phyloP scores from a whole-genome alignment of 2,113 vertebrate genomes.

The Cisticola juncidis region DNA sequence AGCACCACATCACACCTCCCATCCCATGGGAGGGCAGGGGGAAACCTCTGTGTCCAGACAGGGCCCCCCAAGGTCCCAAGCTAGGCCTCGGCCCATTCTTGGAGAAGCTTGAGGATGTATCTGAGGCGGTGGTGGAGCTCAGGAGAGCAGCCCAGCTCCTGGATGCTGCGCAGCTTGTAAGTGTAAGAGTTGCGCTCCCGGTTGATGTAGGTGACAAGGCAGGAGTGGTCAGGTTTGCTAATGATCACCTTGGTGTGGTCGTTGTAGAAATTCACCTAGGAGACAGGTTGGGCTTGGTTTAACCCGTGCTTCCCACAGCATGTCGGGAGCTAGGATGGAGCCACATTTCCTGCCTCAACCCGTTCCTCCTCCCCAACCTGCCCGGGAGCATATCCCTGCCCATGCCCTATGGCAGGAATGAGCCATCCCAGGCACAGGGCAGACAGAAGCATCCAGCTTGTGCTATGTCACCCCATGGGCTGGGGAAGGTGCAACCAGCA shows the following conservation, averaged over 20 bases:
- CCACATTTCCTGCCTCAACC: slow-evolving; percentile 34
- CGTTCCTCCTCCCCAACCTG: background rate
- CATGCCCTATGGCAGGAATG: background rate
- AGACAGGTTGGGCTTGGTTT: slow-evolving; percentile 17
- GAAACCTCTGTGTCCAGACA: background rate
- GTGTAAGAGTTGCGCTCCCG: slow-evolving; percentile 88
- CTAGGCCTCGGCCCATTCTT: slow-evolving; percentile 84
- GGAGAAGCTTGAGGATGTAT: slow-evolving; percentile 89
- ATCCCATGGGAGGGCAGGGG: background rate
- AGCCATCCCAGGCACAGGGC: background rate
- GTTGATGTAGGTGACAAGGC: slow-evolving; percentile 93
- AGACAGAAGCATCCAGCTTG: background rate
- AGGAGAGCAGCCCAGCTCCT: slow-evolving; percentile 86
- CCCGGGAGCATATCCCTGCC: background rate
- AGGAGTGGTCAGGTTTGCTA: slow-evolving; percentile 87
- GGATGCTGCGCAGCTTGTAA: slow-evolving; percentile 86
- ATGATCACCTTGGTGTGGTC: slow-evolving; percentile 97
- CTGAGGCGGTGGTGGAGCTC: slow-evolving; percentile 86
- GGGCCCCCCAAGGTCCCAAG: background rate
- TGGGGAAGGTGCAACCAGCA: background rate
- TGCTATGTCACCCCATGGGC: background rate
- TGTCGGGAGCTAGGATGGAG: background rate
- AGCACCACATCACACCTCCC: slow-evolving; percentile 53
- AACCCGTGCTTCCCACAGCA: background rate
- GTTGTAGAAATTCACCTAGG: slow-evolving; percentile 94